phyloP scores from a whole-genome alignment of 2,113 vertebrate species.

The Campylomormyrus tamandua region DNA sequence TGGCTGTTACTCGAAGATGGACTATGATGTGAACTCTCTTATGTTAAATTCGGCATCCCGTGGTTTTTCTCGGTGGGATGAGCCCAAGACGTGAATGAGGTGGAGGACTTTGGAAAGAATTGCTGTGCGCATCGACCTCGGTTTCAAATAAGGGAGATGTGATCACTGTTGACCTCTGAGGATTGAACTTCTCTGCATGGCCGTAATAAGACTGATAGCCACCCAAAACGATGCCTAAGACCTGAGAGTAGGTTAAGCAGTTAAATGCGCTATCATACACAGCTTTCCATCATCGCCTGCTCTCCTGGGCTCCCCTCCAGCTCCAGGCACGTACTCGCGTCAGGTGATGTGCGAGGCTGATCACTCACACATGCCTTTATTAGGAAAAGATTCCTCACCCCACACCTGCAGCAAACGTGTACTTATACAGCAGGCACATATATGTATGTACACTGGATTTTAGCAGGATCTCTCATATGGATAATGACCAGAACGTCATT shows the following conservation, averaged over 20 bases:
- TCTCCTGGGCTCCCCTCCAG: background rate
- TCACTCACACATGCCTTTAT: background rate
- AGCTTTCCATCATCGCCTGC: background rate
- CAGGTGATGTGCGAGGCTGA: slow-evolving; percentile 3
- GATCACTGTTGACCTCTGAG: background rate
- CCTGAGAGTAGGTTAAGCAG: background rate
- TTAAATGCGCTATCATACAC: background rate
- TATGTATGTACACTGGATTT: background rate
- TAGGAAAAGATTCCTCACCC: background rate
- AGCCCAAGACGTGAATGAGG: background rate
- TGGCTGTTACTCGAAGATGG: background rate
- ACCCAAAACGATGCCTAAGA: background rate
- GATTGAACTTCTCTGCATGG: background rate
- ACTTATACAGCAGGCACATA: background rate
- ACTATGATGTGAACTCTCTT: background rate
- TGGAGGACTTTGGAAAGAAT: background rate
- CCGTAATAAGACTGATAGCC: background rate
- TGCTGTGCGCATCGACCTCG: background rate
- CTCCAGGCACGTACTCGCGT: background rate
- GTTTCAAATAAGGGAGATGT: background rate
- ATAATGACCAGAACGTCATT: background rate
- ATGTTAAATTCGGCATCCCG: background rate
- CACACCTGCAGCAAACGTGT: background rate
- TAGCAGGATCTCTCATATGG: background rate
- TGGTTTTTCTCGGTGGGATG: background rate